A percentile compares a stretch with the other conserved stretches of the same genome.
phyloP scores from a whole-genome alignment of 35 echinoderm and acorn worm genomes.

The Diadema setosum region DNA sequence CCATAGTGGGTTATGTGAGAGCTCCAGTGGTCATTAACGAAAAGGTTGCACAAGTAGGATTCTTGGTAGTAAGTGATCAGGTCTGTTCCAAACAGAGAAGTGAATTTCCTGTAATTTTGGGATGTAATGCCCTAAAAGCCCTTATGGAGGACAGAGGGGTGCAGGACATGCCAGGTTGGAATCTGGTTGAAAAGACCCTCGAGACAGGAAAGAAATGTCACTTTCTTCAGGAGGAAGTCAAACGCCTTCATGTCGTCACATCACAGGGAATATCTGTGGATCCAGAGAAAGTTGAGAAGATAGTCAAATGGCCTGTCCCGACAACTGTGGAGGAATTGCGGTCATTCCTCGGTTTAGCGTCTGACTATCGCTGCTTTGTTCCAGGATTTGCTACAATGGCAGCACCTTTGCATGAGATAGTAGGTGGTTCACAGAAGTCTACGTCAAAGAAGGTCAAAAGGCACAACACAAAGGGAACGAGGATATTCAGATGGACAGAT shows the following conservation, averaged over 20 bases:
- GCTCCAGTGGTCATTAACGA: too few relatives aligned
- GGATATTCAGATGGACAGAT: not conserved
- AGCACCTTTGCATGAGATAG: slow-evolving; percentile 11
- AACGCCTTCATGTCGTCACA: slow-evolving; percentile 48
- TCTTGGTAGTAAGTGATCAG: too few relatives aligned
- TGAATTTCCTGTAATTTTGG: too few relatives aligned
- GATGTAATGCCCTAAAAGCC: too few relatives aligned
- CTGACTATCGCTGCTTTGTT: slow-evolving; percentile 42
- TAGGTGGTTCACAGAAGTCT: not conserved
- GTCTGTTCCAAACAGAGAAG: too few relatives aligned
- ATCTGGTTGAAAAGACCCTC: too few relatives aligned
- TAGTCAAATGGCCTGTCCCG: slow-evolving; percentile 35
- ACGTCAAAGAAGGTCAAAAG: not conserved
- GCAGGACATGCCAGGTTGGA: too few relatives aligned
- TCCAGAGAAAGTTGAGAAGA: slow-evolving; percentile 20
- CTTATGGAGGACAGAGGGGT: too few relatives aligned
- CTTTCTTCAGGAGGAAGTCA: slow-evolving; percentile 13
- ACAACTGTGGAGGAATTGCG: not conserved
- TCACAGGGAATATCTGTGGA: slow-evolving; percentile 1
- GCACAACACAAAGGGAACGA: not conserved
- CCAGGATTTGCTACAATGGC: slow-evolving; percentile 24
- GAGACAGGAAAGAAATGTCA: slow-evolving; percentile 52
- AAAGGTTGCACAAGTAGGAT: too few relatives aligned
- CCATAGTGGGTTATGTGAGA: too few relatives aligned
- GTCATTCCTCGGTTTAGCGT: slow-evolving; percentile 47